Evolutionary conservation across 2,113 vertebrate genomes (phyloP), one percentile per base, ranked within the genome.

Genomic region (Tachysurus vachellii): DNA sequence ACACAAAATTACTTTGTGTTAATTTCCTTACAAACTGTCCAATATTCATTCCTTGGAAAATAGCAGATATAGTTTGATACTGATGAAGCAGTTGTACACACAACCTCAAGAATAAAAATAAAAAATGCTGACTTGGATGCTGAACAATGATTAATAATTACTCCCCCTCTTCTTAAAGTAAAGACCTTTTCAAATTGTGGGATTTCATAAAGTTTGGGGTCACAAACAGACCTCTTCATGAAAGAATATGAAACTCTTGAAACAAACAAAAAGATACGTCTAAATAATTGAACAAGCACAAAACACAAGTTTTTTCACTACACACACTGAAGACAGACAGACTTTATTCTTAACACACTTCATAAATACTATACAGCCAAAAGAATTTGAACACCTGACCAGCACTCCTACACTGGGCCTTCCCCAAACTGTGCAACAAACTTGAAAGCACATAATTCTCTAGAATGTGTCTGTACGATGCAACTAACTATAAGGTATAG

Each of bases 21-120:
- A 83, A 88, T 83, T 86, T 86, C 47, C 64, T 59, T 79, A 61
- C 83, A 86, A 88, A 79, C 84, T 28, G 28, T 31, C 81, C 44
- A 53, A 31, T 50, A n/a, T 76, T 64, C 56, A 75, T 66, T 77
- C 10, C 53, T 85, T 82, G 77, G 59, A 86, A 64, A 66, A 88
- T 23, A 70, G 81, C 7, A 36, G 53, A 76, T 70, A 61, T 75
- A 83, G 59, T 82, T 75, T 59, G 79, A 19, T 50, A 76, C 62
- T 77, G 79, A 88, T 54, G 56, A 71, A 73, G 44, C 71, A 54
- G 47, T 82, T 82, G 61, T 68, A 79, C 70, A 59, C 64, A 71
- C 42, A 5, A 28, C 87, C 3, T 50, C 42, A 75, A 64, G 73
- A 71, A 80, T 31, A 42, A 76, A 50, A 50, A 36, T 36, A 1